phyloP scores from a whole-genome alignment of 2,888 invertebrate genomes.

The Drosophila percnosoma region DNA sequence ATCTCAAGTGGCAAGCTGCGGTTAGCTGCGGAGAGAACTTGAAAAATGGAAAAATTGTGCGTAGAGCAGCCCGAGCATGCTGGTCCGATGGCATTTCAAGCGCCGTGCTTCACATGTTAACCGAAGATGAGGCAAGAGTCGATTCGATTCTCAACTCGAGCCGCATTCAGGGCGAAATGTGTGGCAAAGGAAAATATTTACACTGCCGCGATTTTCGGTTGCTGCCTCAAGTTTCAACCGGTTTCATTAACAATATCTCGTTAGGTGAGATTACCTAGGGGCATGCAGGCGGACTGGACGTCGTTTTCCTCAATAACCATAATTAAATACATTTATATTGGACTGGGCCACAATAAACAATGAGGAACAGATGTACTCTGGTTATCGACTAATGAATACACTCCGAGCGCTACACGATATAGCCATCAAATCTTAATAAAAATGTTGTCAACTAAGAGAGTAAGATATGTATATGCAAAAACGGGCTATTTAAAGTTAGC shows the following conservation, averaged over 20 bases:
- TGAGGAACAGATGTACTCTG: not conserved
- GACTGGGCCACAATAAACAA: conserved; percentile 10
- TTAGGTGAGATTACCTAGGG: conserved; percentile 27
- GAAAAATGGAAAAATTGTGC: conserved; percentile 38
- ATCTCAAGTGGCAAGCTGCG: conserved; percentile 67
- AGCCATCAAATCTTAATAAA: not conserved
- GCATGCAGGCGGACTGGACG: not conserved
- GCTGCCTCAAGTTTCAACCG: conserved; percentile 49
- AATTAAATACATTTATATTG: conserved; percentile 57
- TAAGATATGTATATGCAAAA: too few relatives aligned
- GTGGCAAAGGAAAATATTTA: conserved; percentile 57
- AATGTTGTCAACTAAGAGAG: not conserved
- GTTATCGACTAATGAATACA: not conserved
- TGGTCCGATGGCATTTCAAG: conserved; percentile 55
- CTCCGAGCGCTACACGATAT: not conserved
- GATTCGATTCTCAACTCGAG: conserved; percentile 32
- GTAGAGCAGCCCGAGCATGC: conserved; percentile 17
- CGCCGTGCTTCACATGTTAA: conserved; percentile 69
- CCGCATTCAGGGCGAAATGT: conserved; percentile 40
- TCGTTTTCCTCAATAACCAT: conserved; percentile 53
- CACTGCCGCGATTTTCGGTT: conserved; percentile 51
- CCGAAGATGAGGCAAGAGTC: conserved; percentile 34
- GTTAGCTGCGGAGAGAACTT: conserved; percentile 24
- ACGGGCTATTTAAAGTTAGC: not conserved
- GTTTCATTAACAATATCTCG: conserved; percentile 61